Evolutionary conservation across 2,797 vertebrate genomes (phyloP), one percentile per base, ranked within the genome.

Genomic region (Caiman crocodilus): DNA sequence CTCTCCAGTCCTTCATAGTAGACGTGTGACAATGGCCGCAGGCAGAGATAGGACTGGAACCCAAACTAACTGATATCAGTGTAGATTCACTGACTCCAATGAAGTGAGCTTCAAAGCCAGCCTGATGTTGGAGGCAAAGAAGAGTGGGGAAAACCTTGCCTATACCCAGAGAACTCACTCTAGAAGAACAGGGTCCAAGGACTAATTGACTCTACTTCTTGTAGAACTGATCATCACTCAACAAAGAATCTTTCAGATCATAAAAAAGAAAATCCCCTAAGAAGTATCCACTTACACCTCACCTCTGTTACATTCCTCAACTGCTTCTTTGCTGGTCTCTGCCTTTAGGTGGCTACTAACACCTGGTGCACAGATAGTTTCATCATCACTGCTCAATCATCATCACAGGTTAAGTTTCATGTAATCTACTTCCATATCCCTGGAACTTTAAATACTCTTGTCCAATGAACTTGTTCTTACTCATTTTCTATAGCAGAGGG

Each of bases 321-420:
- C 20, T 42, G 81, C 15, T 69, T 84, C 32, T 7, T 79, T 76
- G n/a, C 77, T 35, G 30, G 3, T 50, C 21, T 56, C 60, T 84
- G 32, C n/a, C 20, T 79, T 64, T 58, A 79, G 32, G 78, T 10
- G 8, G 20, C 74, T 42, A 57, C 63, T 74, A 74, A 64, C 69
- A 80, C 2, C 18, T n/a, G 6, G 50, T 73, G 67, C 16, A 25
- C 55, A 76, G 59, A 25, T 3, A n/a, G 17, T 88, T 92, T 84
- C 14, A 79, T n/a, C n/a, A 17, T 58, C 84, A 58, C 17, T 88
- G 56, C 57, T 76, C 88, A 84, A 56, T 59, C 25, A 88, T n/a
- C 8, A 55, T 63, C 77, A 50, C 26, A 85, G 89, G 28, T 12
- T n/a, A 50, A 3, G 73, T 82, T 91, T 56, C 82, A n/a, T 18